Evolutionary conservation across 2,113 vertebrate genomes (phyloP), one percentile per base, ranked within the genome.

Genomic region (Phasianus colchicus): DNA sequence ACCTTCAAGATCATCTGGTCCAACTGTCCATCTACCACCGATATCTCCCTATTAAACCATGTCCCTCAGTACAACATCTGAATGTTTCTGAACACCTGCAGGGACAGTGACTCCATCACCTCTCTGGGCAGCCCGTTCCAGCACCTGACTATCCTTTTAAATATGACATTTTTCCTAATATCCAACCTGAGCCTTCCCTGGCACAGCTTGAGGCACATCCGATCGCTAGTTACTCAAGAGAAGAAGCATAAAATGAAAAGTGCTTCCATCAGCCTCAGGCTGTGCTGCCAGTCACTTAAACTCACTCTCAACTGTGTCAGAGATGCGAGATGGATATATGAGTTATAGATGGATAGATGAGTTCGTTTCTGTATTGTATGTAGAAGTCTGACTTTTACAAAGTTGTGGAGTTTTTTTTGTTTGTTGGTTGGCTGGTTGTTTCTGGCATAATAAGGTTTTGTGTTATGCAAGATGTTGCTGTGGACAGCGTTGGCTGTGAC

Each of bases 251-350:
- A 52, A 27, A 4, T 20, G 9, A 24, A 10, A 60, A 69, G 13
- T 0, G 2, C 25, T 86, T 25, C n/a, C 9, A 24, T 58, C 32
- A 48, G 27, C 38, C 73, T 71, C 0, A 0, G 11, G 11, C 6
- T 82, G 58, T 74, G 42, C 69, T 80, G 54, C 58, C 22, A 14
- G 24, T 67, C 60, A 13, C 38, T 92, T 36, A 74, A 82, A 38
- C 34, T 19, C 4, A 48, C 40, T 55, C 40, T 82, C 36, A 78
- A 30, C 27, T 43, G 11, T 42, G 42, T 42, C 58, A n/a, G 75
- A 80, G 50, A 7, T 19, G 52, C 19, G 74, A 52, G 16, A n/a
- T n/a, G n/a, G n/a, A n/a, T n/a, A n/a, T n/a, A n/a, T n/a, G 74
- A 52, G 16, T 67, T 45, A 69, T 16, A 25, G 60, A 25, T 15